These are phyloP conservation scores for Eubasilissa regina DNA, from an alignment of 1,140 invertebrate species.

Conservation along the genomic window DNA sequence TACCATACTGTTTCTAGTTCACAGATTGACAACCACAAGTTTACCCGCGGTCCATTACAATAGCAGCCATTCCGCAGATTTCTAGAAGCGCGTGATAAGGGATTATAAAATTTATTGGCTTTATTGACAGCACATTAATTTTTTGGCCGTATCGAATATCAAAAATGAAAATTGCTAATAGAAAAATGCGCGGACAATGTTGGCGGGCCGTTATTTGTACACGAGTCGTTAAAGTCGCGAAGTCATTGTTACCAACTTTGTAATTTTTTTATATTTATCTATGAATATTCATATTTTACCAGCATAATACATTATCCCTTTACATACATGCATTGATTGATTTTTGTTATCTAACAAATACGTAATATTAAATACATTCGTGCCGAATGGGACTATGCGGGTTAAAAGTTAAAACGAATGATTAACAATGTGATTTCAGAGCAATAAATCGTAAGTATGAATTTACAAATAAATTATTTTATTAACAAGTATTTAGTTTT, in stretches of 20 bases:
- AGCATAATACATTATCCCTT: slow-evolving; percentile 23
- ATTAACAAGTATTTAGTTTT: slow-evolving; percentile 10
- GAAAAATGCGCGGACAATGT: slow-evolving; percentile 49
- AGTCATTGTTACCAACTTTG: slow-evolving; percentile 30
- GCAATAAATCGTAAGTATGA: slow-evolving; percentile 34
- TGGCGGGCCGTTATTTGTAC: slow-evolving; percentile 54
- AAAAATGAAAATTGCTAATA: slow-evolving; percentile 55
- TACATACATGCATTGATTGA: slow-evolving; percentile 3
- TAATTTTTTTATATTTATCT: slow-evolving; percentile 28
- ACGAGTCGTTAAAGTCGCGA: slow-evolving; percentile 51
- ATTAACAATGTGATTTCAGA: slow-evolving; percentile 13
- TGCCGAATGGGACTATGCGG: not conserved
- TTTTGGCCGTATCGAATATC: slow-evolving; percentile 55
- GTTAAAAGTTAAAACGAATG: slow-evolving; percentile 9
- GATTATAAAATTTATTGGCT: slow-evolving; percentile 59
- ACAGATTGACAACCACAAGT: slow-evolving; percentile 41
- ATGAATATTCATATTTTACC: slow-evolving; percentile 49
- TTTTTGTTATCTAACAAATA: not conserved
- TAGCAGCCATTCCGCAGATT: slow-evolving; percentile 46
- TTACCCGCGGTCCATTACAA: slow-evolving; percentile 52
- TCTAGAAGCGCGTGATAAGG: slow-evolving; percentile 52
- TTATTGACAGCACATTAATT: slow-evolving; percentile 61
- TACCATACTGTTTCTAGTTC: too few relatives aligned
- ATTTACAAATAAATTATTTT: not conserved
- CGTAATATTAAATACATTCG: too few relatives aligned